These are phyloP conservation scores for Scaptomyza hsui DNA, from an alignment of 1,140 invertebrate species.

Conservation along the genomic window DNA sequence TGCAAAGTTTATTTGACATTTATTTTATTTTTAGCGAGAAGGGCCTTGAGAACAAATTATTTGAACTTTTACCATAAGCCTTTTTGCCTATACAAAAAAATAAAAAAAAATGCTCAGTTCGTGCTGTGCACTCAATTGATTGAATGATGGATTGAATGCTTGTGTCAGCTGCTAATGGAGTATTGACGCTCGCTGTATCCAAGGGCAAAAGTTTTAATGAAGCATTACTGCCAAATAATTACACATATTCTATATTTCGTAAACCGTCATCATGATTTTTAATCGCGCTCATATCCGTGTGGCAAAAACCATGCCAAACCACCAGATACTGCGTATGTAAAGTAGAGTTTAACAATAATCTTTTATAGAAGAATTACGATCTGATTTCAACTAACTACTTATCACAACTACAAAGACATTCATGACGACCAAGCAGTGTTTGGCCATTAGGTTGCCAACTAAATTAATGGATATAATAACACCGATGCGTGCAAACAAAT, in stretches of 20 bases:
- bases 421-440: conserved; percentile 9
- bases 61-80: conserved; percentile 67
- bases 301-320: conserved; percentile 3
- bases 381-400: conserved; percentile 12
- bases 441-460: not conserved
- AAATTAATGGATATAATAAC: not conserved
- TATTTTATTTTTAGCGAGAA: conserved; percentile 60
- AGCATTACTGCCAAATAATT: conserved; percentile 43
- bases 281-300: not conserved
- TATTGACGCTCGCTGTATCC: not conserved
- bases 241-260: conserved; percentile 40
- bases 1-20: conserved; percentile 71
- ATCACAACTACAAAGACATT: conserved; percentile 22
- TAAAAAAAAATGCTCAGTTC: conserved; percentile 6
- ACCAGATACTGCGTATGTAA: conserved; percentile 1
- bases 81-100: conserved; percentile 35
- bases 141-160: conserved; percentile 70
- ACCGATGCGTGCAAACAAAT: not conserved
- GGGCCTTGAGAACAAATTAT: conserved; percentile 29
- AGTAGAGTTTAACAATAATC: not conserved
- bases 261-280: not conserved
- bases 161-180: conserved; percentile 37
- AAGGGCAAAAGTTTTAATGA: conserved; percentile 45
- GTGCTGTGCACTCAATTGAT: conserved; percentile 54
- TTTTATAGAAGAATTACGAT: not conserved